Evolutionary conservation across 2,113 vertebrate genomes (phyloP).

Genomic region (sheep (Ovis aries)): DNA sequence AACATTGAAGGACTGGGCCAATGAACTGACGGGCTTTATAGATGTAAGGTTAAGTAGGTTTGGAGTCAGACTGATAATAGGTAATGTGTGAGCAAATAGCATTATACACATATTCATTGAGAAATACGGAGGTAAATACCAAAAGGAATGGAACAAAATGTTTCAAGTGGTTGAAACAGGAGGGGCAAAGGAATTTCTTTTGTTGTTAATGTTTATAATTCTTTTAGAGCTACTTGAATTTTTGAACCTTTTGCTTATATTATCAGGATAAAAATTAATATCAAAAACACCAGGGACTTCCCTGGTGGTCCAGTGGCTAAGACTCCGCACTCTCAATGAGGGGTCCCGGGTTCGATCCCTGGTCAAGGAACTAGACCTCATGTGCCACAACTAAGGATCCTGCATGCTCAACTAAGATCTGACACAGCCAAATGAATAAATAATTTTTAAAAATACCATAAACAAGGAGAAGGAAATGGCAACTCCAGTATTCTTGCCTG

Average conservation of each 20-base stretch:
- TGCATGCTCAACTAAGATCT: background rate
- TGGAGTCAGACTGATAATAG: background rate
- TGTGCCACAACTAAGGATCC: background rate
- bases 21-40: background rate
- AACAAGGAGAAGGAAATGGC: background rate
- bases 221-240: background rate
- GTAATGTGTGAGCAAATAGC: background rate
- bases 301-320: background rate
- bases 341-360: accelerated
- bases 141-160: background rate
- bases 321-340: background rate
- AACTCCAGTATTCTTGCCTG: background rate
- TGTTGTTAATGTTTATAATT: background rate
- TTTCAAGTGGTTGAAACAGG: background rate
- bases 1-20: background rate
- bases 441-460: background rate
- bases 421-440: background rate
- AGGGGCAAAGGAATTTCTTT: background rate
- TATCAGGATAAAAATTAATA: conserved; percentile 8
- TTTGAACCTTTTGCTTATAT: background rate
- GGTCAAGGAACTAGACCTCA: background rate
- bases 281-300: background rate
- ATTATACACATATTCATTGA: background rate
- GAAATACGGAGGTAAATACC: background rate
- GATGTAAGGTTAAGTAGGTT: background rate